Evolutionary conservation across 1,140 invertebrate genomes (phyloP), one percentile per base, ranked within the genome.

Genomic region (Drosophila fuyamai): DNA sequence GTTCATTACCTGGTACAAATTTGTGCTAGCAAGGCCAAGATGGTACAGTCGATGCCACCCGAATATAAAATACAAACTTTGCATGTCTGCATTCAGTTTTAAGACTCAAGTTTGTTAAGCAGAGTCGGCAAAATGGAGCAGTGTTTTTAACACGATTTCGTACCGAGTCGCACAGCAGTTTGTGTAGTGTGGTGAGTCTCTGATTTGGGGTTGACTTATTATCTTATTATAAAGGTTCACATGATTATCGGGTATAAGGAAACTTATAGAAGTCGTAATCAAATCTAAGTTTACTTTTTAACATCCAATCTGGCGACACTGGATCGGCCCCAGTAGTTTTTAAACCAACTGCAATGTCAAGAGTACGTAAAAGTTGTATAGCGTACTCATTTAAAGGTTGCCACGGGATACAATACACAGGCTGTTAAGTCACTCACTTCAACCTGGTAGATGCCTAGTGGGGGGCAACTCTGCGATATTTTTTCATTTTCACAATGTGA

Each of bases 11-110:
- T 4, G 95, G 93, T 23, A 98, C 90, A 93, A 94, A 96, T 93
- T 95, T 95, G 92, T 98, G 96, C 95, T 29, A 99, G 91, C 36
- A 95, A 93, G 36, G 98, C 96, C 70, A 99, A 93, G 79, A 99
- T 94, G 29, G 97, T 95, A 47, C 98, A 99, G 93, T 99, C 98
- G 12, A n/a, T n/a, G n/a, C n/a, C n/a, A n/a, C n/a, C n/a, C n/a
- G n/a, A n/a, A n/a, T n/a, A n/a, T n/a, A n/a, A 93, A 67, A 99
- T 93, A 36, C 96, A 97, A 41, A 97, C 93, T 96, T 96, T 16
- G 96, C 93, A 93, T 98, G 97, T 54, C 68, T 61, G 90, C 95
- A 96, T n/a, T 16, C 9, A 32, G 32, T 32, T 14, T n/a, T 40
- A 16, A 16, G 2, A 32, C 46, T 8, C 6, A 1, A 1, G 65